Evolutionary conservation across 2,888 invertebrate species (phyloP), one percentile per base, ranked within the genome.

Genomic region (Drosophila falleni): DNA sequence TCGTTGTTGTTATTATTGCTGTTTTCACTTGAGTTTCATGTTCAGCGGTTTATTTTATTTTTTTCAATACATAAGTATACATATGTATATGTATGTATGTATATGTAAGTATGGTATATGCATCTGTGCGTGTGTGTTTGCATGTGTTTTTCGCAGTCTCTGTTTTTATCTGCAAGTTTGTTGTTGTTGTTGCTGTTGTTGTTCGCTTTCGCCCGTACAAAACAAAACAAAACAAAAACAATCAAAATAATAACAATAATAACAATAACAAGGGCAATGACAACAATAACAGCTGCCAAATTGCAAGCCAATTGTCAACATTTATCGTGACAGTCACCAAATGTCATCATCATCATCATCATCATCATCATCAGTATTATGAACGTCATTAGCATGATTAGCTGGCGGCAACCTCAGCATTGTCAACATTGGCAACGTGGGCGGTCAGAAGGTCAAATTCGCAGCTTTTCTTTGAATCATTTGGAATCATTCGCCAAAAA

Each of bases 131-230:
- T 29, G 16, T 63, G 31, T 67, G 44, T 46, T 23, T 67, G 44
- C 46, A 3, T 51, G 13, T 59, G 3, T 47, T 67, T 62, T 31
- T 73, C 51, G 55, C 71, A 68, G 68, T 74, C 73, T 75, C 65
- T 79, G 78, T 78, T 80, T 84, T 82, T 89, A 80, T 87, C 78
- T 74, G 77, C 73, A 74, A 78, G 68, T 83, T 78, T 82, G 71
- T 46, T 78, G 67, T 63, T 71, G 67, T 60, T 65, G 23, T 23
- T 23, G 23, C 19, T 19, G 2, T 23, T 23, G 62, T 66, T 69
- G 67, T 29, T 46, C 70, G 68, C 81, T 80, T 80, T 80, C 80
- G 70, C 75, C 35, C 64, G 58, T 23, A 70, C 55, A 56, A 42
- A 31, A 31, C 31, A 31, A 31, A 31, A 29, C 8, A 1, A 31